These are phyloP conservation scores for Prunella strophiata DNA, from an alignment of 2,797 vertebrate genomes.

Conservation along the genomic window DNA sequence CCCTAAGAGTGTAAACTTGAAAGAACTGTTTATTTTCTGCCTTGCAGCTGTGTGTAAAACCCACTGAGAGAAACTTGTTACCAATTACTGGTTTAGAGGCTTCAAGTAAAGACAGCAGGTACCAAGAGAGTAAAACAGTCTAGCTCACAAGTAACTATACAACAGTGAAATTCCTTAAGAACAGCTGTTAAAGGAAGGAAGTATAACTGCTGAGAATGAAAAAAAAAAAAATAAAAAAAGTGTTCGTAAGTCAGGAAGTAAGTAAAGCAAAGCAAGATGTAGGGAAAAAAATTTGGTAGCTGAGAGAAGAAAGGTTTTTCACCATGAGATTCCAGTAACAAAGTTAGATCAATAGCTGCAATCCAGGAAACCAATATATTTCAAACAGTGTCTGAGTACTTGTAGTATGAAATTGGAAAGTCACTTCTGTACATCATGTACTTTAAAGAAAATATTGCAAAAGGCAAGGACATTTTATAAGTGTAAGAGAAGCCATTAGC, in stretches of 20 bases:
- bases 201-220: neutral
- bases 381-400: neutral
- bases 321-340: neutral
- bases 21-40: constrained; percentile 69
- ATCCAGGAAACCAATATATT: neutral
- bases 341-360: neutral
- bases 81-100: constrained; percentile 67
- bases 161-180: constrained; percentile 52
- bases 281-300: neutral
- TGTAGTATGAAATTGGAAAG: neutral
- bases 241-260: neutral
- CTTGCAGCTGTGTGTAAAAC: constrained; percentile 71
- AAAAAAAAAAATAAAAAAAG: no score
- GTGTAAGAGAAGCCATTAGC: neutral
- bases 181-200: constrained; percentile 22
- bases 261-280: neutral
- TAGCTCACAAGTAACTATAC: constrained; percentile 47
- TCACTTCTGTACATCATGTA: neutral
- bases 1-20: constrained; percentile 54
- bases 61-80: constrained; percentile 69
- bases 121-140: constrained; percentile 56
- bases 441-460: neutral
- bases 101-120: constrained; percentile 67
- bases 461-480: neutral
- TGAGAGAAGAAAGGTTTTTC: neutral